Evolutionary conservation across 2,797 vertebrate genomes (phyloP).

Genomic region (Sparidentex hasta): DNA sequence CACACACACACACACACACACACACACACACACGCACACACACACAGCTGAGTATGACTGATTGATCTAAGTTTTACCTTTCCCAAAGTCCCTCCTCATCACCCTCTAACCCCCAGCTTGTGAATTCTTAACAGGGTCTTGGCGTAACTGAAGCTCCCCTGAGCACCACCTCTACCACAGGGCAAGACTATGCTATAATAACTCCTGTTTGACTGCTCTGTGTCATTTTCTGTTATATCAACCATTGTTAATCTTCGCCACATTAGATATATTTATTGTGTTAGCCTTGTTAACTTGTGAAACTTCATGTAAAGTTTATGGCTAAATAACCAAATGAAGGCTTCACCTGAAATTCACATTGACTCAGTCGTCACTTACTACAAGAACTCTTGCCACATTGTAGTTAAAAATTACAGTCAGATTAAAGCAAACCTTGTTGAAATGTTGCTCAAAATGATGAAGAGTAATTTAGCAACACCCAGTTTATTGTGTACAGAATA

Average conservation of each 20-base stretch:
- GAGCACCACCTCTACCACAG: conserved; percentile 24
- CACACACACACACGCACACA: not conserved
- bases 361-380: not conserved
- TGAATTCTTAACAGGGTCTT: conserved; percentile 60
- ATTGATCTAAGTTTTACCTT: conserved; percentile 58
- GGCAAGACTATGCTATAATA: conserved; percentile 19
- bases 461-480: not conserved
- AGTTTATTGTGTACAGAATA: not conserved
- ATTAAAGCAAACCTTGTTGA: not conserved
- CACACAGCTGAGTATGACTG: conserved; percentile 38
- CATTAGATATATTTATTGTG: not conserved
- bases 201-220: conserved; percentile 7
- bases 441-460: not conserved
- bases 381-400: not conserved
- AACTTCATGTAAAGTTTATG: not conserved
- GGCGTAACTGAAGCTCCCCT: conserved; percentile 51
- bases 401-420: not conserved
- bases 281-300: not conserved
- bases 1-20: not conserved
- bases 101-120: conserved; percentile 29
- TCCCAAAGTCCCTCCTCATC: conserved; percentile 14
- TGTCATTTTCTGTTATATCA: conserved; percentile 15
- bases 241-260: not conserved
- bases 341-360: not conserved
- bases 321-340: not conserved